phyloP scores from a whole-genome alignment of 2,113 vertebrate genomes.

The Lamprologus speciosus region DNA sequence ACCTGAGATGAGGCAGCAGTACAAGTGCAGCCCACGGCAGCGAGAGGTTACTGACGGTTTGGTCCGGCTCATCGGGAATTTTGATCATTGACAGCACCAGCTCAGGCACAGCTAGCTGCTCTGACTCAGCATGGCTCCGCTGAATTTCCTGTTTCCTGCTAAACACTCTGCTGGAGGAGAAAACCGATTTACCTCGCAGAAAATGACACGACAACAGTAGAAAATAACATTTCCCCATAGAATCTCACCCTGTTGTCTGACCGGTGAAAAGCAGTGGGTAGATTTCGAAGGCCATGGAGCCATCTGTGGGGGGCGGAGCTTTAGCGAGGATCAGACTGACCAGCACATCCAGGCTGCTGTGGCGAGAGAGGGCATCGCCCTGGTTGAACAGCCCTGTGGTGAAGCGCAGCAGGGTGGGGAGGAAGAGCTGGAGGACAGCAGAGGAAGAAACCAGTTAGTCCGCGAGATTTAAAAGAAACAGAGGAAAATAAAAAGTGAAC shows the following conservation, averaged over 20 bases:
- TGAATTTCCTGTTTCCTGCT: slow-evolving; percentile 38
- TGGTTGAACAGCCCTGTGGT: slow-evolving; percentile 68
- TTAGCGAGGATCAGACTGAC: slow-evolving; percentile 86
- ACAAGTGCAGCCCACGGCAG: slow-evolving; percentile 83
- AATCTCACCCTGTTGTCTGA: slow-evolving; percentile 67
- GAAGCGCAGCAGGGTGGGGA: slow-evolving; percentile 82
- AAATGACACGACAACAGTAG: neutral
- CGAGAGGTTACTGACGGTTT: slow-evolving; percentile 70
- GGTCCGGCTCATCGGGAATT: slow-evolving; percentile 50
- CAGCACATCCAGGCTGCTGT: slow-evolving; percentile 75
- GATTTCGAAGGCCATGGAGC: slow-evolving; percentile 91
- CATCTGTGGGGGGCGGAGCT: slow-evolving; percentile 83
- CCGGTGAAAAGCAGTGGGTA: slow-evolving; percentile 85
- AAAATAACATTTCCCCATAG: accelerated
- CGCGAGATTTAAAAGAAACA: neutral
- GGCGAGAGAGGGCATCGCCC: slow-evolving; percentile 47
- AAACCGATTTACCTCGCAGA: neutral
- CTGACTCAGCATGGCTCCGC: slow-evolving; percentile 1
- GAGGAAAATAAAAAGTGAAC: neutral
- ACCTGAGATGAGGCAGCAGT: slow-evolving; percentile 91
- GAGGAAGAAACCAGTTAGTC: neutral
- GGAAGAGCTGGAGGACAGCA: slow-evolving; percentile 73
- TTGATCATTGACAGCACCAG: slow-evolving; percentile 76
- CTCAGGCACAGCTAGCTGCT: slow-evolving; percentile 68
- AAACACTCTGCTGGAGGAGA: neutral